phyloP scores from a whole-genome alignment of 30 jellyfish, hydroid and myxozoan species.

The Cassiopea andromeda region DNA sequence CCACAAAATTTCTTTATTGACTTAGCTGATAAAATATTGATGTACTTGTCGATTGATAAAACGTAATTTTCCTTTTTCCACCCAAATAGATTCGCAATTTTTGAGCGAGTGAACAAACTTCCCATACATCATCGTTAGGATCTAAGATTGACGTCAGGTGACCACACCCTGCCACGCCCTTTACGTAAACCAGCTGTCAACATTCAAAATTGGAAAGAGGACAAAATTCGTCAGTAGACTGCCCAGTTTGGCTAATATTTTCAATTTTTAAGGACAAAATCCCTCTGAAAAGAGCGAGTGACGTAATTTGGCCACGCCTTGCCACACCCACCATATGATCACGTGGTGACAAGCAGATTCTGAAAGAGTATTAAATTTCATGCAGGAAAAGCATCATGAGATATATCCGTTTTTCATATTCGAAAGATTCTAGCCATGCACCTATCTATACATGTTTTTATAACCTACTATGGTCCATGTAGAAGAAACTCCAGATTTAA shows the following conservation, averaged over 20 bases:
- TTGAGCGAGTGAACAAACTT: constrained; percentile 9
- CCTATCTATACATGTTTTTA: background rate
- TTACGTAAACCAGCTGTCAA: constrained; percentile 1
- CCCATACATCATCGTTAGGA: constrained; percentile 8
- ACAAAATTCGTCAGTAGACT: constrained; percentile 15
- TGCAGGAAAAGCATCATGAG: constrained; percentile 21
- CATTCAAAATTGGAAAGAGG: constrained; percentile 16
- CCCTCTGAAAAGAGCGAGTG: constrained; percentile 49
- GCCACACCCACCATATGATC: constrained; percentile 23
- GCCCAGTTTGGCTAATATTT: constrained; percentile 14
- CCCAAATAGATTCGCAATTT: constrained; percentile 8
- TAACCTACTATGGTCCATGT: too few relatives aligned
- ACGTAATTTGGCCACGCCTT: constrained; percentile 8
- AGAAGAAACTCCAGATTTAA: too few relatives aligned
- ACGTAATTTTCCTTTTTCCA: background rate
- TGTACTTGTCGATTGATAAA: background rate
- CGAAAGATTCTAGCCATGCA: constrained; percentile 58
- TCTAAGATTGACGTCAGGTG: constrained; percentile 38
- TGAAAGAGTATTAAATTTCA: constrained; percentile 62
- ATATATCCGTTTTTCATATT: constrained; percentile 50
- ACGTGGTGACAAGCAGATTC: constrained; percentile 56
- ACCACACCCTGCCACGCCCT: constrained; percentile 28
- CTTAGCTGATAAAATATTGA: background rate
- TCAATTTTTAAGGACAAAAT: constrained; percentile 3
- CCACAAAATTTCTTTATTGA: background rate